Percentiles rank a stretch among this genome's conserved stretches.
phyloP scores from a whole-genome alignment of 2,888 invertebrate genomes.

The Calameuta idolon region DNA sequence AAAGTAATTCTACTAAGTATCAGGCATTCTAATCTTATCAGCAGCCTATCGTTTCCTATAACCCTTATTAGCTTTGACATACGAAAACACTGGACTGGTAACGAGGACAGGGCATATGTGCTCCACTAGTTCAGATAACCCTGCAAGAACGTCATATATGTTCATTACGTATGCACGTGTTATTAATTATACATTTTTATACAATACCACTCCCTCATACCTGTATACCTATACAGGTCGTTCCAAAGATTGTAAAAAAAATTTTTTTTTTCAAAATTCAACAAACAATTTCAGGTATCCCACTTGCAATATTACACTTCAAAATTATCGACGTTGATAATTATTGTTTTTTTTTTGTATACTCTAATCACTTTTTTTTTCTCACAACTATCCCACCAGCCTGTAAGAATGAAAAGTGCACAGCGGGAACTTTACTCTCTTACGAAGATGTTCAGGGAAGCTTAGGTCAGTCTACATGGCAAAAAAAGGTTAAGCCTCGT shows the following conservation, averaged over 20 bases:
- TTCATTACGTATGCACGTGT: neutral
- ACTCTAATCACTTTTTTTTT: neutral
- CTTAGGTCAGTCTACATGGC: neutral
- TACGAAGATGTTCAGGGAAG: neutral
- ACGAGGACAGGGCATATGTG: constrained; percentile 1
- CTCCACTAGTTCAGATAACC: neutral
- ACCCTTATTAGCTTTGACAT: neutral
- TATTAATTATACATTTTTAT: neutral
- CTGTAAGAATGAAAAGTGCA: neutral
- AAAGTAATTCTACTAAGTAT: neutral
- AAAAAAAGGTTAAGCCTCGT: neutral
- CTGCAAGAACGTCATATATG: neutral
- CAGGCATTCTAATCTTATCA: neutral
- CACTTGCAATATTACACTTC: too few species aligned
- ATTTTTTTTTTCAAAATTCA: neutral
- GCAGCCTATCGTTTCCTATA: neutral
- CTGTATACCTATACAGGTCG: neutral
- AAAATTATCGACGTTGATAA: too few species aligned
- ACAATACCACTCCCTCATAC: neutral
- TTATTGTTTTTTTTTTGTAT: too few species aligned
- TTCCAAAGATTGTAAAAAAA: neutral
- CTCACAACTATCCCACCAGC: neutral
- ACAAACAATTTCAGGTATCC: too few species aligned
- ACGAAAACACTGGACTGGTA: neutral
- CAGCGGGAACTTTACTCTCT: neutral